Evolutionary conservation across 2,113 vertebrate species (phyloP).

Genomic region (Ceyx cyanopectus): DNA sequence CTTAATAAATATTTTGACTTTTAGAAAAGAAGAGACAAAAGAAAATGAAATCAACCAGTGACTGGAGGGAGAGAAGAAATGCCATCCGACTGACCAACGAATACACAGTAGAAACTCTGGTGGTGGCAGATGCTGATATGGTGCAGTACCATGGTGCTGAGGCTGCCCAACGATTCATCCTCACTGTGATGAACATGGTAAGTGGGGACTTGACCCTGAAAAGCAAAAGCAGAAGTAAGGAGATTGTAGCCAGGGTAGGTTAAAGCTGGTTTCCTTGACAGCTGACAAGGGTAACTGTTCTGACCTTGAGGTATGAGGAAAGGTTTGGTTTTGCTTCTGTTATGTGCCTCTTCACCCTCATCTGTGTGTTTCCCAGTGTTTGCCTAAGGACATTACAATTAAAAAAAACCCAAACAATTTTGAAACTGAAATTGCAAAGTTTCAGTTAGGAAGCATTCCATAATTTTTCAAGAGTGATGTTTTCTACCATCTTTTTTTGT

Average conservation of each 20-base stretch:
- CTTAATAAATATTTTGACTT: conserved; percentile 51
- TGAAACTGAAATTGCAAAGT: not conserved
- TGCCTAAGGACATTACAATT: not conserved
- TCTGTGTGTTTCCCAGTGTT: not conserved
- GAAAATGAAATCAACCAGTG: conserved; percentile 56
- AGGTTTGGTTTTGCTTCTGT: not conserved
- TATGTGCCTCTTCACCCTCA: not conserved
- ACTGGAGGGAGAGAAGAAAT: conserved; percentile 84
- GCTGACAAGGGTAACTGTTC: not conserved
- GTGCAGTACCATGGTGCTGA: conserved; percentile 94
- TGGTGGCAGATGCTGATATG: conserved; percentile 96
- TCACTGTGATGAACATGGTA: conserved; percentile 99
- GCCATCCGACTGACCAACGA: conserved; percentile 83
- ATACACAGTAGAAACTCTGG: conserved; percentile 92
- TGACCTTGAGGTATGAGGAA: not conserved
- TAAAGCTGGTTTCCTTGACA: not conserved
- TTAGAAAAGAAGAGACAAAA: conserved; percentile 82
- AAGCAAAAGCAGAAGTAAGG: not conserved
- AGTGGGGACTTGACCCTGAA: not conserved
- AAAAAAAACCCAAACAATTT: not conserved
- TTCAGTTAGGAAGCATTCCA: not conserved
- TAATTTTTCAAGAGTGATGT: not conserved
- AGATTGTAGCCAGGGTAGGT: not conserved
- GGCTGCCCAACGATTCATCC: conserved; percentile 91
- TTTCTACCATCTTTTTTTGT: not conserved